Conservation (phyloP, 1,140 invertebrate species). For the Cephus cinctus region DNA sequence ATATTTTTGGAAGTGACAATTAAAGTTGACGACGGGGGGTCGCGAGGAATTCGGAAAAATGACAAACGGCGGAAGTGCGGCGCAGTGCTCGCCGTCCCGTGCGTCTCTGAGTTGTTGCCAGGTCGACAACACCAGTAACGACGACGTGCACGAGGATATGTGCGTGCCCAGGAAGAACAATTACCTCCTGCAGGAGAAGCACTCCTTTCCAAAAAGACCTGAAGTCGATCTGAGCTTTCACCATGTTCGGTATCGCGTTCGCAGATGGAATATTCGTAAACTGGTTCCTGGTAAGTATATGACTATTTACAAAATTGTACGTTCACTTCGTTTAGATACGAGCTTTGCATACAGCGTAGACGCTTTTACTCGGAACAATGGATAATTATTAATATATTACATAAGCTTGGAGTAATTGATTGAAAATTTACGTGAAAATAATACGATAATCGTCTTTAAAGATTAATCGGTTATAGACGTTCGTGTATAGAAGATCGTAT, state of each 20-base stretch:
- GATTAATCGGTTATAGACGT: background rate
- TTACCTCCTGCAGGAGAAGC: slow-evolving; percentile 45
- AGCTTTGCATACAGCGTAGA: background rate
- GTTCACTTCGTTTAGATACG: background rate
- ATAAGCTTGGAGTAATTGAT: background rate
- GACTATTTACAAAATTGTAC: background rate
- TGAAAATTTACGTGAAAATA: background rate
- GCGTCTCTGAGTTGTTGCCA: slow-evolving; percentile 43
- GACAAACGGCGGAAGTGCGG: slow-evolving; percentile 23
- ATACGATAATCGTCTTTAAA: background rate
- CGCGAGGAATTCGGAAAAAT: slow-evolving; percentile 25
- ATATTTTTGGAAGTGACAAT: no score
- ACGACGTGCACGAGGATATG: slow-evolving; percentile 34
- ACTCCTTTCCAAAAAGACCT: slow-evolving; percentile 48
- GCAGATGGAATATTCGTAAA: slow-evolving; percentile 39
- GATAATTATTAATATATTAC: background rate
- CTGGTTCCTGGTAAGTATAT: slow-evolving; percentile 36
- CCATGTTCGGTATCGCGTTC: slow-evolving; percentile 42
- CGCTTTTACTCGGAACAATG: background rate
- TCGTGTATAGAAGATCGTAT: no score
- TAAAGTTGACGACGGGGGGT: no score
- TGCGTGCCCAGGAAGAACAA: slow-evolving; percentile 35
- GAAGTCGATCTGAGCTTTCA: slow-evolving; percentile 45
- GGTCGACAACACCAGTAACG: slow-evolving; percentile 30
- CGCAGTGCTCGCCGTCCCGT: slow-evolving; percentile 36